Base-by-base conservation (phyloP, 2,888 invertebrate genomes). In the Mythimna vitellina region DNA sequence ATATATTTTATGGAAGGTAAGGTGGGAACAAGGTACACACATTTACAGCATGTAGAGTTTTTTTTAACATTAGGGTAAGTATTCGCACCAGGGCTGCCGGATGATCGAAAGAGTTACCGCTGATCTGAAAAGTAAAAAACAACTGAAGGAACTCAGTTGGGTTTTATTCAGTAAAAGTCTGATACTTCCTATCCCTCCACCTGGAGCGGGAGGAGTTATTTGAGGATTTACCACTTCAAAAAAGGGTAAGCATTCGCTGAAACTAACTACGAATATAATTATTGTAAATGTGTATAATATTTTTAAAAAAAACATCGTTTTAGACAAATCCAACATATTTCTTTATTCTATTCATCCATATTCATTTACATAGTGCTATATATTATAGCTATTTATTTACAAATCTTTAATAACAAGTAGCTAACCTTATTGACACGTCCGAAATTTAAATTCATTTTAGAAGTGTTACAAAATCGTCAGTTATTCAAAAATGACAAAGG, bases 271-370 rank as follows among this genome's bases (percentile, higher is more conserved):
- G 20, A 49, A 7, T 20, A 20, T 7, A 49, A 17, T 1, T 49
- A 6, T 5, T 20, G 8, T 49, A 46, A 17, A 46, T 46, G 6
- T 17, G 17, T 17, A 1, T 17, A 56, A 54, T 53, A 22, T 54
- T 25, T 25, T 8, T 78, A 35, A 65, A 80, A 78, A 62, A 64
- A 51, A 74, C 78, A 82, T 49, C 73, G 71, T 70, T 84, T 85
- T 84, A 80, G 76, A 80, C 76, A 89, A 90, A 89, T 90, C 90
- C 91, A 93, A 93, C 93, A 91, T 90, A 82, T 76, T 88, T 87
- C 56, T 88, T 89, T 89, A 89, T 90, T 93, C 89, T 90, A 89
- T 87, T 90, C 90, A 89, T 91, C 87, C 87, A 73, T 87, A 86
- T 87, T 86, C 87, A 86, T 89, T 89, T 77, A 84, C 78, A 78